phyloP scores from a whole-genome alignment of 1,140 invertebrate species.

The Aphelenchoides avenae region DNA sequence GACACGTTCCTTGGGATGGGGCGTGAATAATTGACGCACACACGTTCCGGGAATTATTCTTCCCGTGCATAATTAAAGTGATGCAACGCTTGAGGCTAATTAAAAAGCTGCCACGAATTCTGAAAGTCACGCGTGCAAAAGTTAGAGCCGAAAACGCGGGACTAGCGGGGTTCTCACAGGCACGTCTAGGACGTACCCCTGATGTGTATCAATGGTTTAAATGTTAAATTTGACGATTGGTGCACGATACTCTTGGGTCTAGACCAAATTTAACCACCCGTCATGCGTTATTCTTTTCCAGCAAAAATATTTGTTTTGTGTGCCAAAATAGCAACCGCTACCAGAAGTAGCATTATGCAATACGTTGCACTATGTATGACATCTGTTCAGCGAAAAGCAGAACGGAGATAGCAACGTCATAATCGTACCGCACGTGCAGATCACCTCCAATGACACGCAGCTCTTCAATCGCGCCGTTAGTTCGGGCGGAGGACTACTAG shows the following conservation, averaged over 20 bases:
- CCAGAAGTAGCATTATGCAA: not conserved
- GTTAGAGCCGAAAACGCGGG: too few relatives aligned
- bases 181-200: too few relatives aligned
- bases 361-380: conserved; percentile 16
- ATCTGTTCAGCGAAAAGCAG: conserved; percentile 13
- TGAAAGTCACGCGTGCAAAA: too few relatives aligned
- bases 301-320: conserved; percentile 12
- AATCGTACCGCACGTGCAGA: conserved; percentile 57
- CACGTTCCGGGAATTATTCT: too few relatives aligned
- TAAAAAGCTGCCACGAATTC: too few relatives aligned
- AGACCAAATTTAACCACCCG: conserved; percentile 6
- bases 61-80: too few relatives aligned
- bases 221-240: not conserved
- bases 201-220: not conserved
- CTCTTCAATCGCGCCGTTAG: conserved; percentile 53
- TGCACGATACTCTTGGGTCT: too few relatives aligned
- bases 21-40: too few relatives aligned
- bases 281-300: conserved; percentile 4
- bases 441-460: conserved; percentile 52
- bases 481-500: conserved; percentile 51
- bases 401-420: conserved; percentile 51
- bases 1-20: too few relatives aligned
- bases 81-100: too few relatives aligned
- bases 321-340: not conserved
- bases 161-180: too few relatives aligned